Percentiles rank a stretch among this genome's conserved stretches.
Conservation (phyloP, 2,888 invertebrate species). For the Rosalia funebris region DNA sequence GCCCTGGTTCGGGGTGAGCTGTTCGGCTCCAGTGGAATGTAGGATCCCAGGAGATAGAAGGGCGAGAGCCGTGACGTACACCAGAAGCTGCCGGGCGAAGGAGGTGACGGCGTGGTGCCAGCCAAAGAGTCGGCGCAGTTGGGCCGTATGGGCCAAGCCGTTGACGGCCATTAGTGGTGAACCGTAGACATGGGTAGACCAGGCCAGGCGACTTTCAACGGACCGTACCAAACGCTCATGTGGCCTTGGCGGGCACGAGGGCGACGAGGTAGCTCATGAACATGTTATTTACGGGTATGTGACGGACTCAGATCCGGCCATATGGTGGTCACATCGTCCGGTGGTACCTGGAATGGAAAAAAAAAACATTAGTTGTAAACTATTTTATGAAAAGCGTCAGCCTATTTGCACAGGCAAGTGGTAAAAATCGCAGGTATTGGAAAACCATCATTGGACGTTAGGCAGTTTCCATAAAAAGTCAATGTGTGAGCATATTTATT, state of each 20-base stretch:
- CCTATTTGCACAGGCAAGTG: no score
- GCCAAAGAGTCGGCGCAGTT: slow-evolving; percentile 50
- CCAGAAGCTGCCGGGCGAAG: slow-evolving; percentile 41
- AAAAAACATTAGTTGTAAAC: not conserved
- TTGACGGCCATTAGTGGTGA: slow-evolving; percentile 56
- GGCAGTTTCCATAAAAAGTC: no score
- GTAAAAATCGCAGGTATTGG: no score
- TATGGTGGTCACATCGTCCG: slow-evolving; percentile 34
- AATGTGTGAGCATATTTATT: no score
- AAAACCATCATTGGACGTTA: no score
- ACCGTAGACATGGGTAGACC: slow-evolving; percentile 37
- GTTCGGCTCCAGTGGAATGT: slow-evolving; percentile 22
- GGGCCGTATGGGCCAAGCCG: slow-evolving; percentile 51
- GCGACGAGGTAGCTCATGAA: slow-evolving; percentile 27
- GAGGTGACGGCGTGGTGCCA: slow-evolving; percentile 41
- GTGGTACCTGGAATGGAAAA: slow-evolving; percentile 22
- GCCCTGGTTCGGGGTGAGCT: slow-evolving; percentile 8
- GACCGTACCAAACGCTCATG: slow-evolving; percentile 25
- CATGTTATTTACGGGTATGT: slow-evolving; percentile 33
- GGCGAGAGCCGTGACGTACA: slow-evolving; percentile 41
- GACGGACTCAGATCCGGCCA: slow-evolving; percentile 14
- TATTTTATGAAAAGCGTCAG: no score
- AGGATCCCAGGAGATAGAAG: slow-evolving; percentile 32
- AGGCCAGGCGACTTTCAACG: slow-evolving; percentile 28
- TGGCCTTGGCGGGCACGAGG: slow-evolving; percentile 14